Percentiles rank a stretch among this genome's conserved stretches.
Evolutionary conservation across 2,113 vertebrate species (phyloP).

Genomic region (Sapayoa aenigma): DNA sequence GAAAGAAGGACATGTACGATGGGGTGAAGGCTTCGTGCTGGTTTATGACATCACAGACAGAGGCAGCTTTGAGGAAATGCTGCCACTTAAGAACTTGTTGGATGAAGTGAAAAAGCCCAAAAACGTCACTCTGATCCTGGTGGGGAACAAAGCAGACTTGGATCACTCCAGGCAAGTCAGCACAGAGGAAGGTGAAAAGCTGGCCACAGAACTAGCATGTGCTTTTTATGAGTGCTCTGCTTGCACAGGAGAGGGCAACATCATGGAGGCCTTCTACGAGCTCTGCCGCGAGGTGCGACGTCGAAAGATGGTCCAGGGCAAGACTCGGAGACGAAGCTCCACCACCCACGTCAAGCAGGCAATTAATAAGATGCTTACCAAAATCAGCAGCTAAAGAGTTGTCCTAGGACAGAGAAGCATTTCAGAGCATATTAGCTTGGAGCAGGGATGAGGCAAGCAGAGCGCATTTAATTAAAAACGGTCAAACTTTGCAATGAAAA

Average conservation of each 20-base stretch:
- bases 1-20: constrained; percentile 92
- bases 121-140: constrained; percentile 90
- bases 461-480: neutral
- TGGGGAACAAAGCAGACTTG: constrained; percentile 97
- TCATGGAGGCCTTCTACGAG: constrained; percentile 92
- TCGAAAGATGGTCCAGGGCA: constrained; percentile 91
- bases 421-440: neutral
- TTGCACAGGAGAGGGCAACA: constrained; percentile 88
- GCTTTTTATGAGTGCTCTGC: constrained; percentile 98
- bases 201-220: constrained; percentile 92
- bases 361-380: constrained; percentile 99
- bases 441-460: neutral
- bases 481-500: neutral
- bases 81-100: constrained; percentile 85
- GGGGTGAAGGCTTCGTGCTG: constrained; percentile 93
- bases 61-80: constrained; percentile 93
- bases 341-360: constrained; percentile 98
- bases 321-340: constrained; percentile 91
- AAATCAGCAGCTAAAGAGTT: constrained; percentile 91
- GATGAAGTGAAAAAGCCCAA: constrained; percentile 96
- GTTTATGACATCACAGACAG: constrained; percentile 97
- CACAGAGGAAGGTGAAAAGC: constrained; percentile 92
- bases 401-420: neutral
- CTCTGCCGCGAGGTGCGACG: constrained; percentile 91
- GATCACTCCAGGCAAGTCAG: constrained; percentile 92